Evolutionary conservation across 2,797 vertebrate genomes (phyloP), one percentile per base, ranked within the genome.

Genomic region (Pelochelys cantorii): DNA sequence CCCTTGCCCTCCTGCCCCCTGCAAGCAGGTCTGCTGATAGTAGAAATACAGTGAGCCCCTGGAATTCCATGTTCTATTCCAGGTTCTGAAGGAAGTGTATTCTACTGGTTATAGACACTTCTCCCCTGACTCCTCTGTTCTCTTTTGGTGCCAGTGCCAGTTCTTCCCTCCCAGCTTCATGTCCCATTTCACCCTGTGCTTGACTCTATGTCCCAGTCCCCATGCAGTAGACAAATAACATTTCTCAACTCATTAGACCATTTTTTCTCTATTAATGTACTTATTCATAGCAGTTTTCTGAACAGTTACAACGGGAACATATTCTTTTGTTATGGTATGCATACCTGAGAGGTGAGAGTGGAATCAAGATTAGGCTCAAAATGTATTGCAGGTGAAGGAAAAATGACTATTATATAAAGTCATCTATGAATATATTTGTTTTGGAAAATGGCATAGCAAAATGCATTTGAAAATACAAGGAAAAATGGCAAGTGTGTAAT

Each of bases 241-340:
- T 37, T 71, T 71, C 11, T 34, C 17, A 71, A 37, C 4, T 71
- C 10, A 13, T 87, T 91, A 92, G 60, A 65, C 79, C 78, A 80
- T 82, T 85, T 94, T 7, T 15, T 5, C 48, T 88, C 84, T 93
- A 54, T 78, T 93, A 94, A 94, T 97, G 94, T 65, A 87, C 20
- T 34, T 87, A 59, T 22, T 22, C 31, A 2, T 52, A 29, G n/a
- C 11, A 56, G 6, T 18, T 12, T 52, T 53, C 18, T 31, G 34
- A 91, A 71, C 48, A 25, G 52, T 12, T 84, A 15, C 48, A 37
- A 37, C 37, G 20, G 68, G 9, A 37, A 71, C n/a, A 71, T 71
- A 37, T 56, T 23, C 0, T 0, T 14, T 4, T 90, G 55, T 89
- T 48, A 88, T 9, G 85, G 77, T 7, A 74, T 75, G 83, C 23